These are phyloP conservation scores for Cheilinus undulatus DNA, from an alignment of 2,113 vertebrate genomes.

Conservation along the genomic window DNA sequence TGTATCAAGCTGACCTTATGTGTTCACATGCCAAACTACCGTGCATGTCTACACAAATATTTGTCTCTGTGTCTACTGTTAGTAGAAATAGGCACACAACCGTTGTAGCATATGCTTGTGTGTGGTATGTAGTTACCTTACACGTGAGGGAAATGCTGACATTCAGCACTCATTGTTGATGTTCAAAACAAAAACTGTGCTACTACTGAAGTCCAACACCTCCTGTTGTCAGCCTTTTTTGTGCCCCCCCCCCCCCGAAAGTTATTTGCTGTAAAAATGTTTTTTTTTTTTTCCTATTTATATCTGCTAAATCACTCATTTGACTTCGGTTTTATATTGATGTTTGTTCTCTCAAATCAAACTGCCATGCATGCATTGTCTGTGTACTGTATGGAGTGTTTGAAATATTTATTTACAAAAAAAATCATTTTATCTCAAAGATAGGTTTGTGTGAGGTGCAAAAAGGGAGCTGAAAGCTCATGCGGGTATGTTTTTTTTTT, in stretches of 20 bases:
- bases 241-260: constrained; percentile 28
- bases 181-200: constrained; percentile 75
- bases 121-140: constrained; percentile 71
- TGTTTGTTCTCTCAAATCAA: constrained; percentile 82
- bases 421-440: constrained; percentile 80
- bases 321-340: constrained; percentile 87
- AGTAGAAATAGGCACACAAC: constrained; percentile 50
- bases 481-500: constrained; percentile 60
- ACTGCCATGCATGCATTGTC: constrained; percentile 91
- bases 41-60: constrained; percentile 55
- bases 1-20: constrained; percentile 56
- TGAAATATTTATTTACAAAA: constrained; percentile 81
- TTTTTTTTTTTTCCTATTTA: constrained; percentile 68
- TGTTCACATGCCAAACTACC: constrained; percentile 50
- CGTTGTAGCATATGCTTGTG: constrained; percentile 81
- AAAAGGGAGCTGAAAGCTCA: constrained; percentile 77
- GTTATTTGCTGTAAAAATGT: constrained; percentile 71
- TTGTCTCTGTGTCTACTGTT: constrained; percentile 48
- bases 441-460: constrained; percentile 81
- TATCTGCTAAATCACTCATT: constrained; percentile 80
- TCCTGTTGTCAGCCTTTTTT: constrained; percentile 61
- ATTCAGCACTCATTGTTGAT: constrained; percentile 81
- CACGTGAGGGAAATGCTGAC: constrained; percentile 83
- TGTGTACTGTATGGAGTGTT: constrained; percentile 86
- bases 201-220: constrained; percentile 84